These are phyloP conservation scores for Augochlorella aurata DNA, from an alignment of 2,888 invertebrate genomes.

Conservation along the genomic window DNA sequence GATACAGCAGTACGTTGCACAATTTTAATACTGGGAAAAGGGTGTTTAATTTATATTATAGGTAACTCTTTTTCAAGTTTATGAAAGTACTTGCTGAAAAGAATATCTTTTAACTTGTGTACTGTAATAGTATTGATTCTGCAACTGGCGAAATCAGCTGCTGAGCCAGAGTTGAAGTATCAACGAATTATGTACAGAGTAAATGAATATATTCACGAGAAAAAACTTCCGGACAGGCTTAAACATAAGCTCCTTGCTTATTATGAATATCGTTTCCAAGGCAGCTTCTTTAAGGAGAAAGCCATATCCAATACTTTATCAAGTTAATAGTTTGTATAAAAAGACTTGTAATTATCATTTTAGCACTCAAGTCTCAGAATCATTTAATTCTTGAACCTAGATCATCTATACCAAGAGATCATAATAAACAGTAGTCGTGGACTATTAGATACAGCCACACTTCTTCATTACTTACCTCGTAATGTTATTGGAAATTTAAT, in stretches of 20 bases:
- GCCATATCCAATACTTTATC: slow-evolving; percentile 84
- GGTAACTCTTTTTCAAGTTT: slow-evolving; percentile 64
- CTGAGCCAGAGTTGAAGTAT: slow-evolving; percentile 82
- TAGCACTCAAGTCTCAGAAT: neutral
- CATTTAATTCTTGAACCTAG: slow-evolving; percentile 49
- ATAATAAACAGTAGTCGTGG: slow-evolving; percentile 73
- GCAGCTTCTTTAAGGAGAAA: slow-evolving; percentile 84
- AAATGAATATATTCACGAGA: slow-evolving; percentile 84
- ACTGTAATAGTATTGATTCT: slow-evolving; percentile 78
- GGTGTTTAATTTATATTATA: slow-evolving; percentile 72
- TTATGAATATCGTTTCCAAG: slow-evolving; percentile 85
- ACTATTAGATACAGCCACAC: slow-evolving; percentile 73
- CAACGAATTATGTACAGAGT: slow-evolving; percentile 84
- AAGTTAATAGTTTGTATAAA: slow-evolving; percentile 73
- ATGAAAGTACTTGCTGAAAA: slow-evolving; percentile 46
- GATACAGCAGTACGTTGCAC: slow-evolving; percentile 70
- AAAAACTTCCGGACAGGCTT: slow-evolving; percentile 84
- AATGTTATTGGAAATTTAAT: slow-evolving; percentile 72
- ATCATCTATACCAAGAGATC: slow-evolving; percentile 75
- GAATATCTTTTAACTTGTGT: neutral
- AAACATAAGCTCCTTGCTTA: slow-evolving; percentile 84
- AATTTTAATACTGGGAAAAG: slow-evolving; percentile 70
- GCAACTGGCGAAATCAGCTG: slow-evolving; percentile 80
- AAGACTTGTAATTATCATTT: neutral
- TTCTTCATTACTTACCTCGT: slow-evolving; percentile 74